Evolutionary conservation across 2,888 invertebrate genomes (phyloP), one percentile per base, ranked within the genome.

Genomic region (Trachelus tabidus): DNA sequence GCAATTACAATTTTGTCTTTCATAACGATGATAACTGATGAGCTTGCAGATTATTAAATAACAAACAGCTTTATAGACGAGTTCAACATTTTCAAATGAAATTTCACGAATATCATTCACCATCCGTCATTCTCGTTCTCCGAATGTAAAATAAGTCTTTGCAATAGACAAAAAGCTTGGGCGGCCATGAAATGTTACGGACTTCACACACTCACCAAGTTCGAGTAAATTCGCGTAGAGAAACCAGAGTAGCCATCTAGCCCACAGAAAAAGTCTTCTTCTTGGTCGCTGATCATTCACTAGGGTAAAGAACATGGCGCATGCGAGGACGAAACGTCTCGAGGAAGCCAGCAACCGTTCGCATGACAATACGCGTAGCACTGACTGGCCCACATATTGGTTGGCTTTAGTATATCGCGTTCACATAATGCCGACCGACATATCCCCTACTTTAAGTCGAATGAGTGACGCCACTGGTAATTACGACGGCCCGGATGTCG

Each of bases 401-500:
- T 56, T 56, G 85, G 80, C 77, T 73, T 37, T 79, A 71, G 77
- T 74, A 76, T 81, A 83, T 80, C 78, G 80, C 75, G 81, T 69
- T 35, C 73, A 81, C 80, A 83, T 85, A 85, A 85, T 80, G 79
- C 80, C 79, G 79, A 77, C 75, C 80, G 73, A 77, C 77, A 80
- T 56, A 56, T 82, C 79, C 79, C 79, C 80, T 79, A 76, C 82
- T 69, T 34, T 73, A 75, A 80, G 78, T 77, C 84, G 80, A 86
- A 85, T 78, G 82, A 81, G 80, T 87, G 87, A 87, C 87, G 87
- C 81, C 83, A 86, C 81, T 85, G 84, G 79, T 83, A 83, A 85
- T 84, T 71, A 71, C 71, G 71, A 71, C 31, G 71, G 34, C 23
- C 71, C 71, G 71, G 71, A 71, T 71, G 71, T 71, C 71, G 71